Conservation (phyloP, 2,797 vertebrate genomes). For the Dallia pectoralis region DNA sequence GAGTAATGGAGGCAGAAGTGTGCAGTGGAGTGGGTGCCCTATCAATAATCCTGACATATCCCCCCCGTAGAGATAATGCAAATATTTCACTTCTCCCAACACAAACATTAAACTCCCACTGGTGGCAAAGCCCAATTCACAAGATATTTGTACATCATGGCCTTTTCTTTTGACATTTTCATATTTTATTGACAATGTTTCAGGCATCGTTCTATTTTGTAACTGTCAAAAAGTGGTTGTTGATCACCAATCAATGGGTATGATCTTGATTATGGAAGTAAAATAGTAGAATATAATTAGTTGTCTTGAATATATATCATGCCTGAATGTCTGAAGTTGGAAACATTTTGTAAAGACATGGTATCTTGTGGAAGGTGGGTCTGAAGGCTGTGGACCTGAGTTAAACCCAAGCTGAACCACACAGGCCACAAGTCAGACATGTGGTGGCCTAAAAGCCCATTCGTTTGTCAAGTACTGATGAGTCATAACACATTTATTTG, state of each 20-base stretch:
- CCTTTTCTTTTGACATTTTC: conserved; percentile 70
- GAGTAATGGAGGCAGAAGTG: conserved; percentile 50
- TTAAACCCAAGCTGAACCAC: no score
- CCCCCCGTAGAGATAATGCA: conserved; percentile 67
- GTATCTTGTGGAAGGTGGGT: no score
- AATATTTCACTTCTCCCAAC: conserved; percentile 69
- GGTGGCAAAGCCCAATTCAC: conserved; percentile 67
- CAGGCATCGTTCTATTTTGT: conserved; percentile 43
- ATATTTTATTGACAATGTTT: conserved; percentile 66
- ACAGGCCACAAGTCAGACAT: no score
- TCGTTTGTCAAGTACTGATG: neutral
- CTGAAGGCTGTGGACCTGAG: no score
- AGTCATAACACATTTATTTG: neutral
- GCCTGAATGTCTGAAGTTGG: no score
- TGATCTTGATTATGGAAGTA: neutral
- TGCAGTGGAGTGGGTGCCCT: conserved; percentile 47
- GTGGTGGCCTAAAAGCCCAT: no score
- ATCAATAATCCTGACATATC: conserved; percentile 72
- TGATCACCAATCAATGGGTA: neutral
- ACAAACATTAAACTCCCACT: conserved; percentile 63
- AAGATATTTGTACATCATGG: conserved; percentile 68
- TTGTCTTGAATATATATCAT: no score
- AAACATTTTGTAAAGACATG: no score
- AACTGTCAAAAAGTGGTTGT: conserved; percentile 22
- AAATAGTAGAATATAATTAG: neutral